Percentiles rank a stretch among this genome's conserved stretches.
These are phyloP conservation scores for Sandelia bainsii DNA, from an alignment of 2,797 vertebrate species.

Conservation along the genomic window DNA sequence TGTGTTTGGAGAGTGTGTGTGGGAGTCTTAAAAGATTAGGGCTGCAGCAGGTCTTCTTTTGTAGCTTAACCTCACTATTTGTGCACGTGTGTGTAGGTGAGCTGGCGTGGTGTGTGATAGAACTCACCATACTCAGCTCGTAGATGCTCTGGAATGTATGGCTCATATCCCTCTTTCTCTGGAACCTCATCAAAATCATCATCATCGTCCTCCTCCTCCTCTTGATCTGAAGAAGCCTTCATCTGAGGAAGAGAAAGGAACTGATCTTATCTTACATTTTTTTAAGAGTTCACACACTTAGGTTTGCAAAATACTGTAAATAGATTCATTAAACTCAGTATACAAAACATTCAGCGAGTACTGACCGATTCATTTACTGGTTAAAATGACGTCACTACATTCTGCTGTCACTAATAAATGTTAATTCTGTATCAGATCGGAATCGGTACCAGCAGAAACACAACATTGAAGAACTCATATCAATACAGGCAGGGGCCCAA, in stretches of 20 bases:
- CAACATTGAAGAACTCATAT: too few relatives aligned
- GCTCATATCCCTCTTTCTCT: slow-evolving; percentile 95
- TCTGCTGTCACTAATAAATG: too few relatives aligned
- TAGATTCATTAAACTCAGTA: too few relatives aligned
- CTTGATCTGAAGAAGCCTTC: slow-evolving; percentile 75
- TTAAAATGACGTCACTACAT: too few relatives aligned
- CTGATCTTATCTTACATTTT: too few relatives aligned
- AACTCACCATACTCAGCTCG: slow-evolving; percentile 90
- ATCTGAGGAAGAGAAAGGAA: slow-evolving; percentile 62
- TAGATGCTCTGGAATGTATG: slow-evolving; percentile 91
- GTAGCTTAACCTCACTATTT: slow-evolving; percentile 64
- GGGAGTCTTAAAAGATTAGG: slow-evolving; percentile 51
- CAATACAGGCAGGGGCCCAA: too few relatives aligned
- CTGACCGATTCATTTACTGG: too few relatives aligned
- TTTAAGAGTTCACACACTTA: too few relatives aligned
- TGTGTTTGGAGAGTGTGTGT: slow-evolving; percentile 32
- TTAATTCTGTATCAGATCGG: too few relatives aligned
- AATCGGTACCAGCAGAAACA: too few relatives aligned
- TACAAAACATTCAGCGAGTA: not conserved
- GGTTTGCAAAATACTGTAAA: too few relatives aligned
- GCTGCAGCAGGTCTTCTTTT: slow-evolving; percentile 73
- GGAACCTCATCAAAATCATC: slow-evolving; percentile 93
- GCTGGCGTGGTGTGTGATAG: slow-evolving; percentile 10
- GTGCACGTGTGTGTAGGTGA: slow-evolving; percentile 43
- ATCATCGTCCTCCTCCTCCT: slow-evolving; percentile 44